Evolutionary conservation across 1,140 invertebrate species (phyloP), one percentile per base, ranked within the genome.

Genomic region (Aphaenogaster ashmeadi): DNA sequence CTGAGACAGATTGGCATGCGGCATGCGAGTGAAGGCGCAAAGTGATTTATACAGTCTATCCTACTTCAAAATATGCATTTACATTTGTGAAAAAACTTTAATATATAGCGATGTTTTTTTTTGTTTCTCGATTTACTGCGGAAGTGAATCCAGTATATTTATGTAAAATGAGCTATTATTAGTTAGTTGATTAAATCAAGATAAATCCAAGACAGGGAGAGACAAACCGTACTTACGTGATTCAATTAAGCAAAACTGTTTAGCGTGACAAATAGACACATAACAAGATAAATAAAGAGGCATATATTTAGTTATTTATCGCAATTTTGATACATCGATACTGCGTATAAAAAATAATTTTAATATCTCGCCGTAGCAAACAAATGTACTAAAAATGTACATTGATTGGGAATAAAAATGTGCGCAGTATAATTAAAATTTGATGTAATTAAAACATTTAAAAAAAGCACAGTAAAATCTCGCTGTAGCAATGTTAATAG

Each of bases 171-270:
- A 27, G 27, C 15, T 33, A 47, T 11, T 47, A 78, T 36, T 38
- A 4, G n/a, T 0, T 38, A 72, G 6, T 60, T 83, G 33, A 60
- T 5, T 2, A 71, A 83, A 74, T 47, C 11, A 27, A 27, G 13
- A 58, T 33, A 21, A 58, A 72, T 36, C 13, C 21, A 71, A 9
- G 38, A 56, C 4, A 21, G 62, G 21, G 27, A 72, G 27, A 60
- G 21, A n/a, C 15, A 58, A 60, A 4, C 7, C 15, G 4, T 83
- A 52, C 18, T 74, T 60, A 74, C 0, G 13, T 36, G 18, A 15
- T 72, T 83, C 8, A 81, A 44, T 60, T 58, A 3, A 81, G 21
- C 18, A 60, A 41, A 81, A 60, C n/a, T 58, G 7, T 15, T 81
- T 60, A 72, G 21, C 38, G 38, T 54, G 27, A 60, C 54, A 80